phyloP scores from a whole-genome alignment of 2,113 vertebrate genomes.

The Lepidothrix coronata region DNA sequence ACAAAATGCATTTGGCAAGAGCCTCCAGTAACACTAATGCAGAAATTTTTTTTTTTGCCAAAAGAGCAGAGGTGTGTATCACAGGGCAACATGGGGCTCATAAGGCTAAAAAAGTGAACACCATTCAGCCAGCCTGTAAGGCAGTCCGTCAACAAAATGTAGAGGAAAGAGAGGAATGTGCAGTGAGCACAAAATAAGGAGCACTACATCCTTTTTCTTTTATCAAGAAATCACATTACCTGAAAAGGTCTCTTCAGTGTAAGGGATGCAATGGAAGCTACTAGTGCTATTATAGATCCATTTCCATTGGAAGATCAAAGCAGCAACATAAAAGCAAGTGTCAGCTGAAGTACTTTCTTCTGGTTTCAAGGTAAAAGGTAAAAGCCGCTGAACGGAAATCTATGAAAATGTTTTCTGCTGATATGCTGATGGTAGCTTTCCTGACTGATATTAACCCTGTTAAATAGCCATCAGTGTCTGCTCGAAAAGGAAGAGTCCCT shows the following conservation, averaged over 20 bases:
- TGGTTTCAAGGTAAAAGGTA: background rate
- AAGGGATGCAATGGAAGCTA: background rate
- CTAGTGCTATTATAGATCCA: background rate
- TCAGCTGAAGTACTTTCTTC: background rate
- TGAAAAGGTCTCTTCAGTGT: background rate
- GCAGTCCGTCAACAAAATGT: background rate
- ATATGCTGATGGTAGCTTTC: background rate
- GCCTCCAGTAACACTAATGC: background rate
- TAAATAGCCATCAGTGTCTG: background rate
- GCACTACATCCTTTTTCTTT: background rate
- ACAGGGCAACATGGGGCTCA: background rate
- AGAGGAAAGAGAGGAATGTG: background rate
- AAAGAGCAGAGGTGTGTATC: background rate
- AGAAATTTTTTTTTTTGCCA: background rate
- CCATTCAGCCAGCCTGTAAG: background rate
- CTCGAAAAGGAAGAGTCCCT: background rate
- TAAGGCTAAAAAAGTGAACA: background rate
- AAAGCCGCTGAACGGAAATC: background rate
- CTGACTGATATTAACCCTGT: background rate
- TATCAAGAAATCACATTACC: background rate
- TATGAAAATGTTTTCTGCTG: background rate
- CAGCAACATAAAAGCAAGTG: background rate
- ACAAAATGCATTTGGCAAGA: background rate
- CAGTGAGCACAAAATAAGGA: background rate
- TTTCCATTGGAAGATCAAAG: constrained; percentile 33